Evolutionary conservation across 1,140 invertebrate genomes (phyloP).

Genomic region (Rhagoletis zephyria): DNA sequence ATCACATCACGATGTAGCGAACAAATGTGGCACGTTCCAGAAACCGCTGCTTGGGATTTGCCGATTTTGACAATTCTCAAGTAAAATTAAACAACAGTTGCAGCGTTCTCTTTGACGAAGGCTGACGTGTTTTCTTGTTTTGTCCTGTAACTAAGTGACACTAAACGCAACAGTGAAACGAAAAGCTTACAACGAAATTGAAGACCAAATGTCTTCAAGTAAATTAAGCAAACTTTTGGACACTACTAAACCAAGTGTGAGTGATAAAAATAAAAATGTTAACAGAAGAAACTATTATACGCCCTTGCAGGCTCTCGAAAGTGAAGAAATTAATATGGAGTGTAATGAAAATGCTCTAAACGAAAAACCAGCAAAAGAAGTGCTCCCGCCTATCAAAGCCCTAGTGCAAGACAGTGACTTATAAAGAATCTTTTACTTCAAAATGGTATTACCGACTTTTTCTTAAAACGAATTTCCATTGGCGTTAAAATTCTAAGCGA

Average conservation of each 20-base stretch:
- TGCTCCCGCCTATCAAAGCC: neutral
- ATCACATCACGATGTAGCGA: too few relatives aligned
- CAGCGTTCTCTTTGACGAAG: too few relatives aligned
- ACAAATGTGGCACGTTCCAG: too few relatives aligned
- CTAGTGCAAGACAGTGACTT: conserved; percentile 15
- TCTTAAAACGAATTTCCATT: conserved; percentile 1
- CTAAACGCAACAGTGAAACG: neutral
- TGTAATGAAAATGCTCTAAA: neutral
- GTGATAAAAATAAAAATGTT: conserved; percentile 13
- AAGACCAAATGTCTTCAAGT: neutral
- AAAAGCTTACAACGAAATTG: neutral
- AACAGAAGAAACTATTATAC: neutral
- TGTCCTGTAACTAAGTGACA: too few relatives aligned
- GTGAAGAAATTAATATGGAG: neutral
- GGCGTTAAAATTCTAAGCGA: conserved; percentile 32
- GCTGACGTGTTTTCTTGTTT: too few relatives aligned
- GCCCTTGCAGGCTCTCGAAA: conserved; percentile 6
- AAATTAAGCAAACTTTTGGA: conserved; percentile 10
- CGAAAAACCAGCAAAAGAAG: neutral
- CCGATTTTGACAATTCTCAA: too few relatives aligned
- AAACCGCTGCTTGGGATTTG: too few relatives aligned
- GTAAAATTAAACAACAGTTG: too few relatives aligned
- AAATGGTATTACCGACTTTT: conserved; percentile 11
- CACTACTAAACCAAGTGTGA: conserved; percentile 16
- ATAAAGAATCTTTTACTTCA: neutral